Evolutionary conservation across 2,113 vertebrate species (phyloP).

Genomic region (Turdus rufiventris): DNA sequence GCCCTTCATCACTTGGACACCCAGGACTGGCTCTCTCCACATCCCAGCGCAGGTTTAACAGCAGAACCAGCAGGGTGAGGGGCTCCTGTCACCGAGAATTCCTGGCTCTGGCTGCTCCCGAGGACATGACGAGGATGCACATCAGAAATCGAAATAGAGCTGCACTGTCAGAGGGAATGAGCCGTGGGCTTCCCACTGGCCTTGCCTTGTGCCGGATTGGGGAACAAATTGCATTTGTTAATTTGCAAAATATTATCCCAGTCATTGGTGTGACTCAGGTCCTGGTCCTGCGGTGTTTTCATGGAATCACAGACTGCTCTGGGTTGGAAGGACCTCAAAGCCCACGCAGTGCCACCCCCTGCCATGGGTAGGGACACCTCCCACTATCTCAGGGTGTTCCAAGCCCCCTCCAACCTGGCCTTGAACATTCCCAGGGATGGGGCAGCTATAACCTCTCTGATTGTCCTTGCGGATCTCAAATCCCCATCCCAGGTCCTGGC

Average conservation of each 20-base stretch:
- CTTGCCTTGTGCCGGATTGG: not conserved
- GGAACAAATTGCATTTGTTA: not conserved
- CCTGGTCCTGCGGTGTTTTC: not conserved
- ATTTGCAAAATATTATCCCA: not conserved
- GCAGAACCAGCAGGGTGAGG: not conserved
- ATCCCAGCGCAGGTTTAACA: not conserved
- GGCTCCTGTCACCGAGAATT: not conserved
- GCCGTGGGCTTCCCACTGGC: not conserved
- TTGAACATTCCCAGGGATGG: accelerated
- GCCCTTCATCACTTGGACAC: constrained; percentile 25
- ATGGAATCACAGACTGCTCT: not conserved
- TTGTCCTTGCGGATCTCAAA: not conserved
- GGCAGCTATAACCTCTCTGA: not conserved
- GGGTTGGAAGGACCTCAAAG: not conserved
- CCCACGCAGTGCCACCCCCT: not conserved
- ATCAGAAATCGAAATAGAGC: constrained; percentile 9
- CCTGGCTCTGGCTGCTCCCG: not conserved
- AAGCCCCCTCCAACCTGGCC: accelerated
- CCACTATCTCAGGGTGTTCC: not conserved
- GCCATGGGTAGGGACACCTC: not conserved
- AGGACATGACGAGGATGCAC: not conserved
- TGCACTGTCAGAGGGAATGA: not conserved
- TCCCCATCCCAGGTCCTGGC: not conserved
- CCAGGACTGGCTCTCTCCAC: not conserved
- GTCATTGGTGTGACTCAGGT: not conserved